phyloP scores from a whole-genome alignment of 2,113 vertebrate species.

The Azemiops feae region DNA sequence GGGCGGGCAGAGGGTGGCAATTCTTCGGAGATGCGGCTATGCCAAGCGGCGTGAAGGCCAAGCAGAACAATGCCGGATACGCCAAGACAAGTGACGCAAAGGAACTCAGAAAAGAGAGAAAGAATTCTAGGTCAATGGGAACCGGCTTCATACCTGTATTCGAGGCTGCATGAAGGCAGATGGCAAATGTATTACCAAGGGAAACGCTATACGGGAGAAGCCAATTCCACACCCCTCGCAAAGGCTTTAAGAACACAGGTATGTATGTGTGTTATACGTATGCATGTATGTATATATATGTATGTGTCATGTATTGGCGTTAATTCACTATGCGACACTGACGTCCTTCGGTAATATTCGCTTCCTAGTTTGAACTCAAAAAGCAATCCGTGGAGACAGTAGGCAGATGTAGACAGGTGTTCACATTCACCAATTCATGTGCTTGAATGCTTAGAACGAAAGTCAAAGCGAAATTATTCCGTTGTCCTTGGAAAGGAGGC shows the following conservation, averaged over 20 bases:
- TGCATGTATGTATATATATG: background rate
- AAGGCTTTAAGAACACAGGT: background rate
- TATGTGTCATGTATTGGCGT: background rate
- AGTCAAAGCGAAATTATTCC: background rate
- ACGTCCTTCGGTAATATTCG: background rate
- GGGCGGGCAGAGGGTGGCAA: background rate
- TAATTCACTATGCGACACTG: background rate
- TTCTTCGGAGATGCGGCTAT: background rate
- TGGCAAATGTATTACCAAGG: background rate
- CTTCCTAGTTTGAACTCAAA: background rate
- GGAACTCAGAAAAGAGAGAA: background rate
- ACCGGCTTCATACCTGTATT: background rate
- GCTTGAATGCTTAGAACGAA: background rate
- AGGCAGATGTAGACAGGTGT: background rate
- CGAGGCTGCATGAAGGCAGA: background rate
- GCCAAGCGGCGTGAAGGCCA: background rate
- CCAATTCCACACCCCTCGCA: background rate
- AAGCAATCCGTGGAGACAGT: background rate
- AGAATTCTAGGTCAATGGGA: background rate
- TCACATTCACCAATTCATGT: background rate
- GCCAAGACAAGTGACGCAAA: background rate
- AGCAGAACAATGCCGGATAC: background rate
- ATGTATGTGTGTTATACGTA: background rate
- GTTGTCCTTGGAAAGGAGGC: background rate
- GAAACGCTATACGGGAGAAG: background rate